Evolutionary conservation across 2,888 invertebrate genomes (phyloP), one percentile per base, ranked within the genome.

Genomic region (Schizaphis graminum): DNA sequence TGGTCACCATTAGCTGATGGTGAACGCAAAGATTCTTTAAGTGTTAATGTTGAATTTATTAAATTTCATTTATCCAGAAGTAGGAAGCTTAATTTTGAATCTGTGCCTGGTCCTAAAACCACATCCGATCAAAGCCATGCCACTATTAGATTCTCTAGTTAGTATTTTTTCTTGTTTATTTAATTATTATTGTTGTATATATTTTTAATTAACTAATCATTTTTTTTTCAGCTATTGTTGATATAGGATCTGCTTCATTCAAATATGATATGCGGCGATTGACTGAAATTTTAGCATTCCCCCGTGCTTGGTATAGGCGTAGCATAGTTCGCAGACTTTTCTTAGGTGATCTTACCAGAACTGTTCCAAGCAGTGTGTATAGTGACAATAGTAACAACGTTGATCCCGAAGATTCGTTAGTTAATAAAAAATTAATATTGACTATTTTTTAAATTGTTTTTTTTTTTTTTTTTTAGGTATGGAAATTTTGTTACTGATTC

Each of bases 251-350:
- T 47, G 99, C 99, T 24, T 98, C 98, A 49, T 99, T 99, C 96
- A 99, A 99, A 96, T 99, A 99, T 96, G 99, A 99, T 96, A 99
- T 99, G 99, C 97, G 99, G 67, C 97, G 99, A 0, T 96, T 99
- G 95, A 98, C 99, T 0, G 99, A 99, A 96, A 99, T 99, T 95
- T 96, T 99, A 94, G 99, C 99, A 0, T 99, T 99, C 96, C 99
- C 99, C 0, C 99, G 99, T 96, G 99, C 99, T 28, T 99, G 99
- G 99, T 99, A 99, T 96, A 96, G 99, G 5, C 97, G 98, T 84
- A 98, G 98, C 95, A 98, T 99, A 95, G 99, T 99, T 56, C 97
- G 99, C 16, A 96, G 99, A 49, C 97, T 99, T 95, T 99, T 99
- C 96, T 97, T 99, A 91, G 99, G 99, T 0, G 99, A 99, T 96